A percentile compares a stretch with the other conserved stretches of the same genome.
These are phyloP conservation scores for Brachynemurus nebulosus DNA, from an alignment of 2,888 invertebrate species.

Conservation along the genomic window DNA sequence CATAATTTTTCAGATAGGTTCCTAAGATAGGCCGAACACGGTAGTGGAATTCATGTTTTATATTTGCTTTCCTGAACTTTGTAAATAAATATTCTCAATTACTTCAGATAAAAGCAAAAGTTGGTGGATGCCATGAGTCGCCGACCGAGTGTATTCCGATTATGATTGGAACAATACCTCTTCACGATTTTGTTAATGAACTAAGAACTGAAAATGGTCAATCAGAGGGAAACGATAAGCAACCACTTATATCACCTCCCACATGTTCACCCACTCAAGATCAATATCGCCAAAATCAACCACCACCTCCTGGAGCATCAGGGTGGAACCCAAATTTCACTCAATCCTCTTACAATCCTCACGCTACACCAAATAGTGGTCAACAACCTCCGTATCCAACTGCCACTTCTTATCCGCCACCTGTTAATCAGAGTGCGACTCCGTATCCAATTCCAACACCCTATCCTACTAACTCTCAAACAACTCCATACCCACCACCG, in stretches of 20 bases:
- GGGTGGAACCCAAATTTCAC: background rate
- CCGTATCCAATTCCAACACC: slow-evolving; percentile 22
- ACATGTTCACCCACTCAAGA: background rate
- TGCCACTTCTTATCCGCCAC: background rate
- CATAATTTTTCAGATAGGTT: too few species aligned
- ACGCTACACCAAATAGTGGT: background rate
- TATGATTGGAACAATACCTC: background rate
- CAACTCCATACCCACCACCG: slow-evolving; percentile 10
- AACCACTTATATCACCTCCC: background rate
- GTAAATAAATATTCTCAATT: too few species aligned
- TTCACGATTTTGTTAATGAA: background rate
- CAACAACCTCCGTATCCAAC: background rate
- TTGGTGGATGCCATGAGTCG: background rate
- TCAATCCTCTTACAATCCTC: background rate
- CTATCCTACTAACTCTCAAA: slow-evolving; percentile 10
- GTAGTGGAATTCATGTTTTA: too few species aligned
- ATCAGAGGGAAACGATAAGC: background rate
- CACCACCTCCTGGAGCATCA: too few species aligned
- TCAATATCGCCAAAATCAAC: background rate
- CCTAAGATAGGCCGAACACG: too few species aligned
- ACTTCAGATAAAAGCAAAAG: background rate
- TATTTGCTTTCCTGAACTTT: too few species aligned
- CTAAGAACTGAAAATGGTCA: too few species aligned
- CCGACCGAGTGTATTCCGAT: background rate
- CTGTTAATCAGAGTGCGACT: background rate